These are phyloP conservation scores for Bombus consobrinus DNA, from an alignment of 1,140 invertebrate genomes.

Conservation along the genomic window DNA sequence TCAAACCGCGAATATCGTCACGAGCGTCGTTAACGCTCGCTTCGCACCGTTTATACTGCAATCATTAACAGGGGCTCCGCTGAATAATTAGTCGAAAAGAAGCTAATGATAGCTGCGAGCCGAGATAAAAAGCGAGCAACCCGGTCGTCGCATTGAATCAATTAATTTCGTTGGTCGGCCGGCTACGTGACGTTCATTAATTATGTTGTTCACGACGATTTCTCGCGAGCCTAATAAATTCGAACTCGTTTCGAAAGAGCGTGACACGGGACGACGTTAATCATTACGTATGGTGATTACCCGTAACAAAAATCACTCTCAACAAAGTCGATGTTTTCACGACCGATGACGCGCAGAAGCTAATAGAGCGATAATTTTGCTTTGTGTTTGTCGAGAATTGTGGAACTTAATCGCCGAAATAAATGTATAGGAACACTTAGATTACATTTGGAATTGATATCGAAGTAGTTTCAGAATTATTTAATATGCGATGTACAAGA, in stretches of 20 bases:
- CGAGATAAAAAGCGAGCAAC: constrained; percentile 53
- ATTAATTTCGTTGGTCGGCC: constrained; percentile 53
- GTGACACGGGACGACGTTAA: constrained; percentile 13
- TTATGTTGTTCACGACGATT: constrained; percentile 50
- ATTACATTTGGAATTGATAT: no score
- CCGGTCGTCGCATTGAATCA: constrained; percentile 49
- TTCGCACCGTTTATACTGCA: not conserved
- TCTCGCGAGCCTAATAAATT: constrained; percentile 39
- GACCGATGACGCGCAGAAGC: not conserved
- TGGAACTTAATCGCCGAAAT: no score
- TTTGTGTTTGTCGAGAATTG: no score
- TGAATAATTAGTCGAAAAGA: constrained; percentile 54
- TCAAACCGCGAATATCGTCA: constrained; percentile 11
- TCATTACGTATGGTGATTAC: constrained; percentile 29
- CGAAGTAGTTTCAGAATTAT: no score
- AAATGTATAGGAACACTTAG: no score
- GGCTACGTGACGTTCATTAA: constrained; percentile 65
- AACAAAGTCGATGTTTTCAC: not conserved
- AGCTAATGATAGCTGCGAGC: constrained; percentile 40
- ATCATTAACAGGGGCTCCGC: constrained; percentile 8
- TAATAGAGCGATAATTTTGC: no score
- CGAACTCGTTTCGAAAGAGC: constrained; percentile 29
- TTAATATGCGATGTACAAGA: no score
- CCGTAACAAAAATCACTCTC: constrained; percentile 4
- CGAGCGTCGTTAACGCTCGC: constrained; percentile 14